Conservation (phyloP, 2,797 vertebrate species). For the Lophius americanus region DNA sequence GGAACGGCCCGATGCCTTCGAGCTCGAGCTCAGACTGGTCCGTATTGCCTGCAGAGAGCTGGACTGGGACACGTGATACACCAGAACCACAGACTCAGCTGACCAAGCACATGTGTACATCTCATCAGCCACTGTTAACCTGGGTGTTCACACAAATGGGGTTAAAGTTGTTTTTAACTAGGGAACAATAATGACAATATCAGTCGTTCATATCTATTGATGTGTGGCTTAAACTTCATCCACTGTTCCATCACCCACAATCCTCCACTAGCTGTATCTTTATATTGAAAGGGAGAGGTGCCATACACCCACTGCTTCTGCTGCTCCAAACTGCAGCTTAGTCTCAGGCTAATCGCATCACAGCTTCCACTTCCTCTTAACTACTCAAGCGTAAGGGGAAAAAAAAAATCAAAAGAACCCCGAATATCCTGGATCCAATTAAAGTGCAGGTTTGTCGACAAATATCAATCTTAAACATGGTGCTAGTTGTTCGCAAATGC, state of each 20-base stretch:
- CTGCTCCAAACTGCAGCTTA: conserved; percentile 56
- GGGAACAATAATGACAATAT: conserved; percentile 40
- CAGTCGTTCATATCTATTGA: conserved; percentile 14
- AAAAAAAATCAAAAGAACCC: conserved; percentile 25
- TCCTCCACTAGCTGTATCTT: conserved; percentile 49
- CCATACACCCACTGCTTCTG: conserved; percentile 30
- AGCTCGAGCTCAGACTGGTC: conserved; percentile 93
- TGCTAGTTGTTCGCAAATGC: conserved; percentile 67
- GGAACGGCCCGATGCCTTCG: conserved; percentile 93
- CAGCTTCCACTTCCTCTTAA: conserved; percentile 56
- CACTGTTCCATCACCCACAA: conserved; percentile 44
- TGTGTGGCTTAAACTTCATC: conserved; percentile 31
- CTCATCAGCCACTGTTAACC: conserved; percentile 34
- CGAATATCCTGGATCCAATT: conserved; percentile 13
- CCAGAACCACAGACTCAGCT: conserved; percentile 24
- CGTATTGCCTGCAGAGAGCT: conserved; percentile 95
- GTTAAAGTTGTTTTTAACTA: conserved; percentile 13
- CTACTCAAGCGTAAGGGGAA: conserved; percentile 12
- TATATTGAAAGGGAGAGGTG: conserved; percentile 37
- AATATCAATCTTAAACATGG: conserved; percentile 48
- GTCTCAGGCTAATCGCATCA: conserved; percentile 69
- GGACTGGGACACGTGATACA: conserved; percentile 94
- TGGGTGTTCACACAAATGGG: conserved; percentile 16
- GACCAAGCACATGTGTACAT: conserved; percentile 47
- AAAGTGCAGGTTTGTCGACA: conserved; percentile 48